Evolutionary conservation across 30 jellyfish, hydroid and myxozoan species (phyloP).

Genomic region (Aurelia aurita complex sp. Pacific): DNA sequence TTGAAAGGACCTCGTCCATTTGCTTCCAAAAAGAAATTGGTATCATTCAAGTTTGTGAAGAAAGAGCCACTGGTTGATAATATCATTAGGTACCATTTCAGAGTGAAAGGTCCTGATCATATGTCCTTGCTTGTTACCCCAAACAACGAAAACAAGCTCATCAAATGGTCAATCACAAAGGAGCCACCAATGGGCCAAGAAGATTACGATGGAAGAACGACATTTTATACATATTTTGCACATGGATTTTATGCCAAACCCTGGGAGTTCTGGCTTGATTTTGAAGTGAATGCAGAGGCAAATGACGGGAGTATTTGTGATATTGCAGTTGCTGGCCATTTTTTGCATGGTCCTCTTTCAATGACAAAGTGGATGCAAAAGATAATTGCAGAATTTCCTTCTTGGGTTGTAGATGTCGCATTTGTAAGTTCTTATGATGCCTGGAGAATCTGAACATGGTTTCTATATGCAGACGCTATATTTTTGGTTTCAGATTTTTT

Average conservation of each 20-base stretch:
- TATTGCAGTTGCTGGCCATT: constrained; percentile 86
- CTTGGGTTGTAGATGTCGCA: constrained; percentile 80
- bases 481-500: no score
- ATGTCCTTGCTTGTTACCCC: constrained; percentile 78
- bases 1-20: constrained; percentile 61
- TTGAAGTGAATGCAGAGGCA: constrained; percentile 52
- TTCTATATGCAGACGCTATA: no score
- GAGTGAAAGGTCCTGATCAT: constrained; percentile 84
- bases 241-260: constrained; percentile 84
- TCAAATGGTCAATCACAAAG: constrained; percentile 84
- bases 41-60: constrained; percentile 19
- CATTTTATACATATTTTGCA: constrained; percentile 59
- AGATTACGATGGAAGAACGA: constrained; percentile 67
- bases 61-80: constrained; percentile 36
- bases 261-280: constrained; percentile 97
- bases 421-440: constrained; percentile 82
- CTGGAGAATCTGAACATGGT: constrained; percentile 47
- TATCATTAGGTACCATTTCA: constrained; percentile 12
- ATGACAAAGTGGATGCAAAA: constrained; percentile 52
- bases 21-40: constrained; percentile 26
- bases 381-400: constrained; percentile 64
- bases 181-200: constrained; percentile 58
- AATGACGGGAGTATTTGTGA: constrained; percentile 67
- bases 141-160: constrained; percentile 33
- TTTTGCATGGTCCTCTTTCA: constrained; percentile 79